Conservation (phyloP, 2,888 invertebrate genomes). For the Tipula vernalis region DNA sequence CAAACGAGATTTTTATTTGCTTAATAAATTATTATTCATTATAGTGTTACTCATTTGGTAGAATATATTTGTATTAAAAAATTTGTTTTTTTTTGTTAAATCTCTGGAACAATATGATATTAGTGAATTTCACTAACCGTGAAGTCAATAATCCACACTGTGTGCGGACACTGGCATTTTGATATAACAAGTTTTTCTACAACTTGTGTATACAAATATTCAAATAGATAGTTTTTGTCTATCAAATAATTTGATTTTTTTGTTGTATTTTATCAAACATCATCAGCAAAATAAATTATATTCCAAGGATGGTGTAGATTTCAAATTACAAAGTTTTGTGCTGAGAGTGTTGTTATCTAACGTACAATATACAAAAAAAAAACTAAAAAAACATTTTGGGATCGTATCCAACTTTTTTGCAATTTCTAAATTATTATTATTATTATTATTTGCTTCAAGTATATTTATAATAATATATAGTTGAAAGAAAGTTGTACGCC, state of each 20-base stretch:
- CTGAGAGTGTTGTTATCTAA: background rate
- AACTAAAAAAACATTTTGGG: background rate
- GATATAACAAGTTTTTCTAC: background rate
- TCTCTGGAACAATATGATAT: background rate
- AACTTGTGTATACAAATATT: background rate
- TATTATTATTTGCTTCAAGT: background rate
- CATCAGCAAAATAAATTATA: background rate
- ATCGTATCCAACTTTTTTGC: background rate
- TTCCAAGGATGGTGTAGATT: background rate
- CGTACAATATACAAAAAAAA: no score
- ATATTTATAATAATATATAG: background rate
- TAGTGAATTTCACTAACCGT: background rate
- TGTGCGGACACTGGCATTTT: background rate
- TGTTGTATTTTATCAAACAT: background rate
- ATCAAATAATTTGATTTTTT: background rate
- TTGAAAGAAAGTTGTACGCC: background rate
- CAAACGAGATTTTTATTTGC: background rate
- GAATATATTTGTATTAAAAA: background rate
- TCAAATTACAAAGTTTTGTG: background rate
- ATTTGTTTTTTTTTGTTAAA: background rate
- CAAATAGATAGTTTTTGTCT: background rate
- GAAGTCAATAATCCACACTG: background rate
- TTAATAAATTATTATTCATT: background rate
- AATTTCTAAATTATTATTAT: background rate
- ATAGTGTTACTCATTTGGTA: background rate